Percentiles rank a stretch among this genome's conserved stretches.
Evolutionary conservation across 2,113 vertebrate genomes (phyloP).

Genomic region (Oriolus oriolus): DNA sequence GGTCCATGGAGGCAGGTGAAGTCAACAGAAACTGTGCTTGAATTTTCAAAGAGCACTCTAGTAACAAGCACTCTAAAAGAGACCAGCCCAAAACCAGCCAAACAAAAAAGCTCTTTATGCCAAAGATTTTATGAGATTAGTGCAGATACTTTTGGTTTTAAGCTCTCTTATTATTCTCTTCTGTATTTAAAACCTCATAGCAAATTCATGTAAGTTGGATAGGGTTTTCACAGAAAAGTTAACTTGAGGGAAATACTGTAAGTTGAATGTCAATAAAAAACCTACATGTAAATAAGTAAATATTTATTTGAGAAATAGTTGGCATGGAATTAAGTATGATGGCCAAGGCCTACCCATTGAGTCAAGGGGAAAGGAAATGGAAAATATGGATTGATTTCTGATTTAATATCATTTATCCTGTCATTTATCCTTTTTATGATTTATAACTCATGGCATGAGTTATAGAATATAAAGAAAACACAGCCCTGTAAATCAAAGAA

Average conservation of each 20-base stretch:
- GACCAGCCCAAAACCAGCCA: fast-evolving
- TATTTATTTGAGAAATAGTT: not conserved
- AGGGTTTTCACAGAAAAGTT: not conserved
- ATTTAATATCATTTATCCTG: not conserved
- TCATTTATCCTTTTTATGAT: too few species aligned
- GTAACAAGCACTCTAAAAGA: not conserved
- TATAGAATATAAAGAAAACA: not conserved
- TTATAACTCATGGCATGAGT: not conserved
- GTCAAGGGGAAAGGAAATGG: not conserved
- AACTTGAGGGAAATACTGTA: not conserved
- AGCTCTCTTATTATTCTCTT: not conserved
- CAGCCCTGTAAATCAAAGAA: not conserved
- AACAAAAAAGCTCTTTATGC: not conserved
- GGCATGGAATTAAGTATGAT: not conserved
- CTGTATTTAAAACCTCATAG: not conserved
- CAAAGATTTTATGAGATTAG: not conserved
- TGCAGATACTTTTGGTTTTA: not conserved
- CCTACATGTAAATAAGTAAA: not conserved
- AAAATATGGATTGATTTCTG: not conserved
- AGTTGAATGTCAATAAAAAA: not conserved
- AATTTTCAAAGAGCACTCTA: not conserved
- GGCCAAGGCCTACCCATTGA: not conserved
- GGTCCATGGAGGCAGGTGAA: not conserved
- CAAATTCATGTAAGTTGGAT: not conserved
- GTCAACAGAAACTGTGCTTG: not conserved